Conservation (phyloP, 1,140 invertebrate genomes). For the Stratiolaelaps scimitus region DNA sequence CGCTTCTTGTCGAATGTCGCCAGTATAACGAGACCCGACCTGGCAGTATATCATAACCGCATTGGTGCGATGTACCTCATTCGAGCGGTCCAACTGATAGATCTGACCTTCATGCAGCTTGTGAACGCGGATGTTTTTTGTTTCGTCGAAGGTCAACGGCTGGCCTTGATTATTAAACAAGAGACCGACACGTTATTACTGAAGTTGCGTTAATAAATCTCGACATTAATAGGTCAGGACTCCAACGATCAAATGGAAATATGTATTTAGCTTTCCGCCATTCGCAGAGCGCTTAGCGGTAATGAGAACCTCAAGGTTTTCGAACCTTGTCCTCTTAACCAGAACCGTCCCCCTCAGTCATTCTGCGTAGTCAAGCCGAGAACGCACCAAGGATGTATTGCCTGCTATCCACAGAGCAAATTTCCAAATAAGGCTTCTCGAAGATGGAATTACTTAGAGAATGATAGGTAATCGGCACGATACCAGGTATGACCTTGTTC, state of each 20-base stretch:
- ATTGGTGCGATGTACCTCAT: conserved; percentile 70
- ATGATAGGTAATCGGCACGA: too few relatives aligned
- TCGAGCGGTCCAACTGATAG: conserved; percentile 41
- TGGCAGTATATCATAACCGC: conserved; percentile 77
- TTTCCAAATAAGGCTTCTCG: background rate
- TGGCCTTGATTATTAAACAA: conserved; percentile 29
- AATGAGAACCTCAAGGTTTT: too few relatives aligned
- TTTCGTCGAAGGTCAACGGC: conserved; percentile 16
- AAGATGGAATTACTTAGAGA: background rate
- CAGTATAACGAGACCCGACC: conserved; percentile 62
- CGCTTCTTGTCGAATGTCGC: conserved; percentile 52
- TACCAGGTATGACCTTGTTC: too few relatives aligned
- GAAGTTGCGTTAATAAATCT: conserved; percentile 81
- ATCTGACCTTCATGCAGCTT: conserved; percentile 31
- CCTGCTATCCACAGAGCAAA: background rate
- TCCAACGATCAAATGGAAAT: conserved; percentile 95
- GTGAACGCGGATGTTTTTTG: conserved; percentile 8
- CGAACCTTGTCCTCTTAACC: too few relatives aligned
- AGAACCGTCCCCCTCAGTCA: too few relatives aligned
- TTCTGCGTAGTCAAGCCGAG: too few relatives aligned
- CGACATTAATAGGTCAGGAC: conserved; percentile 78
- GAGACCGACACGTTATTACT: too few relatives aligned
- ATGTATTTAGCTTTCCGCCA: conserved; percentile 82
- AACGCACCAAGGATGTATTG: background rate
- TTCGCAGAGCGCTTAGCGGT: too few relatives aligned